A percentile compares a stretch with the other conserved stretches of the same genome.
phyloP scores from a whole-genome alignment of 1,140 invertebrate species.

The Lasioglossum albipes region DNA sequence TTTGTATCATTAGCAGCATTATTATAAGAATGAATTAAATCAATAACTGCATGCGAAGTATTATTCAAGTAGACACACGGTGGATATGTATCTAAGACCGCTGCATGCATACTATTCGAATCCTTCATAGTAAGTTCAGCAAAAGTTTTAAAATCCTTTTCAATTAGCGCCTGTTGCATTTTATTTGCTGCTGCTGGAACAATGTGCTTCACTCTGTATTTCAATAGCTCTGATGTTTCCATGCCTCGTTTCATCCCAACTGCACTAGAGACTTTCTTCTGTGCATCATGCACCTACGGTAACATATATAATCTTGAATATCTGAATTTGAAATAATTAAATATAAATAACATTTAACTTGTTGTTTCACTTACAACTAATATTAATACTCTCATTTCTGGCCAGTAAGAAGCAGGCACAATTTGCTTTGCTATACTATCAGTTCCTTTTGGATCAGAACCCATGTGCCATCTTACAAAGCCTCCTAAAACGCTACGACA shows the following conservation, averaged over 20 bases:
- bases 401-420: conserved; percentile 90
- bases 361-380: conserved; percentile 86
- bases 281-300: conserved; percentile 86
- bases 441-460: conserved; percentile 84
- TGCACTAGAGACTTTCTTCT: conserved; percentile 94
- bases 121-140: conserved; percentile 98
- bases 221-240: conserved; percentile 91
- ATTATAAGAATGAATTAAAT: conserved; percentile 93
- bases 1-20: conserved; percentile 81
- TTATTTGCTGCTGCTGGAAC: conserved; percentile 86
- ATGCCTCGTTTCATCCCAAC: conserved; percentile 93
- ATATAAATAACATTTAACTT: conserved; percentile 14
- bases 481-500: conserved; percentile 97
- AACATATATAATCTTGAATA: conserved; percentile 22
- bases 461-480: conserved; percentile 94
- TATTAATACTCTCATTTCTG: conserved; percentile 93
- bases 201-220: conserved; percentile 85
- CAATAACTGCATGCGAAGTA: conserved; percentile 88
- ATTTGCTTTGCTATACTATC: conserved; percentile 93
- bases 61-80: conserved; percentile 96
- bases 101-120: conserved; percentile 98
- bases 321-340: background rate
- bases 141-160: conserved; percentile 92
- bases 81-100: conserved; percentile 96
- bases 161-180: conserved; percentile 89